Conservation (phyloP, 2,797 vertebrate genomes). For the Odontamblyopus lacepedii region DNA sequence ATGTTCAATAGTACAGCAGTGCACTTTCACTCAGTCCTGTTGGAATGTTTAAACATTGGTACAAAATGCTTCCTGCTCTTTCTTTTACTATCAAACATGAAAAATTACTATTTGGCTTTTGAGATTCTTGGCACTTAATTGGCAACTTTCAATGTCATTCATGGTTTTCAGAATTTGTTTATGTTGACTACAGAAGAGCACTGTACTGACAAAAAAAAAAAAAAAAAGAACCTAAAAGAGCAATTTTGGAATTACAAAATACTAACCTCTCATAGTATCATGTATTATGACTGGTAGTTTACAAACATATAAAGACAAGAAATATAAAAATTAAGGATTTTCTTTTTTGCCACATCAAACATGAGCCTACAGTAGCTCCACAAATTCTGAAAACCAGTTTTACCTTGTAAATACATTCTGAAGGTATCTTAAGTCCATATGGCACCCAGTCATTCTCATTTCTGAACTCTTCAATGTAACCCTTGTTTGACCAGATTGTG, state of each 20-base stretch:
- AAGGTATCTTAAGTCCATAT: conserved; percentile 17
- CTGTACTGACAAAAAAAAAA: too few species aligned
- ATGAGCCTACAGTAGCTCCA: background rate
- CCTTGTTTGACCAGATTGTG: conserved; percentile 32
- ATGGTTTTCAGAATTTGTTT: background rate
- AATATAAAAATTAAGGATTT: too few species aligned
- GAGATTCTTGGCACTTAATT: conserved; percentile 74
- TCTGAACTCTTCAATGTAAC: conserved; percentile 13
- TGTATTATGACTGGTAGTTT: background rate
- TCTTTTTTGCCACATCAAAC: background rate
- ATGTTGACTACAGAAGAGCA: background rate
- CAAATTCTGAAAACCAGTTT: conserved; percentile 13
- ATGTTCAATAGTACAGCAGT: conserved; percentile 71
- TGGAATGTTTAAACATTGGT: conserved; percentile 69
- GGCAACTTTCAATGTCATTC: background rate
- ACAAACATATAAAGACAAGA: background rate
- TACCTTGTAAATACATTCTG: conserved; percentile 38
- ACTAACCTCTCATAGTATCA: too few species aligned
- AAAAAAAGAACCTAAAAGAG: too few species aligned
- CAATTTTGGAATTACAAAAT: too few species aligned
- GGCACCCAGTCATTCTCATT: conserved; percentile 15
- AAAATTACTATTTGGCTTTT: conserved; percentile 69
- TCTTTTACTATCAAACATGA: conserved; percentile 63
- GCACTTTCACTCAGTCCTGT: conserved; percentile 69
- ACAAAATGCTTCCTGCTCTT: conserved; percentile 59